These are phyloP conservation scores for Trachurus trachurus DNA, from an alignment of 2,797 vertebrate genomes.

Conservation along the genomic window DNA sequence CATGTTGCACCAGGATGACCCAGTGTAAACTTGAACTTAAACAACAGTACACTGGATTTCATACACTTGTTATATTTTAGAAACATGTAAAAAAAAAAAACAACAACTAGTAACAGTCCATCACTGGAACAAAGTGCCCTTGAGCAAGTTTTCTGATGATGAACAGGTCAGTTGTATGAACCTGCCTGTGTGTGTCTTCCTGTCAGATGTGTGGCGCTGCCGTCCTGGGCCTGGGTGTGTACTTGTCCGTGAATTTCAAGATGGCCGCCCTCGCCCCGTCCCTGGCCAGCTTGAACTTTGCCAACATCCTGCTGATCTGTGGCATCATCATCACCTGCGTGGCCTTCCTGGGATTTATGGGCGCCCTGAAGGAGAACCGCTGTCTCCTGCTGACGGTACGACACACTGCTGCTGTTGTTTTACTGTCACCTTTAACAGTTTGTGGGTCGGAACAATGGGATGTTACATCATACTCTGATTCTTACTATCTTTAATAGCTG, in stretches of 20 bases:
- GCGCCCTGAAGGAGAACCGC: constrained; percentile 87
- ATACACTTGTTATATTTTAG: neutral
- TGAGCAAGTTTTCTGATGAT: neutral
- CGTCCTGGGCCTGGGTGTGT: constrained; percentile 74
- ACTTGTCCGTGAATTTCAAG: constrained; percentile 63
- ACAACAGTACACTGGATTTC: neutral
- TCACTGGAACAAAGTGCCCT: no score
- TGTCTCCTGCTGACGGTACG: constrained; percentile 85
- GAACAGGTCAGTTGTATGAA: neutral
- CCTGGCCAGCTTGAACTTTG: constrained; percentile 63
- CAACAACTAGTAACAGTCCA: no score
- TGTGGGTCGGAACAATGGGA: no score
- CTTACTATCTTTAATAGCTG: no score
- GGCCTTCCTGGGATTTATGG: constrained; percentile 88
- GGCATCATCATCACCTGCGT: constrained; percentile 86
- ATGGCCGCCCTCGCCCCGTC: constrained; percentile 57
- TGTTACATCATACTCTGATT: no score
- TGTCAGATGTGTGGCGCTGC: constrained; percentile 79
- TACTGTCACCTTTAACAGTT: no score
- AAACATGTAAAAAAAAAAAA: no score
- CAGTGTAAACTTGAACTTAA: neutral
- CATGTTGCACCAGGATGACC: neutral
- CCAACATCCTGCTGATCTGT: constrained; percentile 78
- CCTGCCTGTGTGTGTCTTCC: neutral
- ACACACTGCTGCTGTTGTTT: neutral